Evolutionary conservation across 2,797 vertebrate species (phyloP).

Genomic region (Pachyuromys duprasi): DNA sequence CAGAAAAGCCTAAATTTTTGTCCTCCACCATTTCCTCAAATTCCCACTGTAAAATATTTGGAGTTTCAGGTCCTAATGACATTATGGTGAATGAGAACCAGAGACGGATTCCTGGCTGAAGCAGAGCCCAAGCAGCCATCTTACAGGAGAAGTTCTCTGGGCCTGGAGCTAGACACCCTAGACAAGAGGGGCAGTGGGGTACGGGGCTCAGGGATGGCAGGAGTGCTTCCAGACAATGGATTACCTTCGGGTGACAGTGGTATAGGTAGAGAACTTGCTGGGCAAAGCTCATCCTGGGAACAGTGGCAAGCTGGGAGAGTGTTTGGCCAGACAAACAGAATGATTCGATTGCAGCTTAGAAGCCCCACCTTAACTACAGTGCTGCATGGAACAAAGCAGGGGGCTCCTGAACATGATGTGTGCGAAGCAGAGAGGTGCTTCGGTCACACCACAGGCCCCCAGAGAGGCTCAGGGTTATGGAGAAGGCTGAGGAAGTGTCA

Average conservation of each 20-base stretch:
- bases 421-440: background rate
- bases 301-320: background rate
- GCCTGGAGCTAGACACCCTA: background rate
- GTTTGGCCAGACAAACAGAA: background rate
- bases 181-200: background rate
- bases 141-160: background rate
- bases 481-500: background rate
- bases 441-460: background rate
- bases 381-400: background rate
- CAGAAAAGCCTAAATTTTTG: background rate
- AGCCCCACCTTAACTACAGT: background rate
- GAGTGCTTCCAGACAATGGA: accelerated
- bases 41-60: background rate
- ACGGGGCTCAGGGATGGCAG: accelerated
- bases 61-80: background rate
- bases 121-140: background rate
- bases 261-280: background rate
- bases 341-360: background rate
- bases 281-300: background rate
- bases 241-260: background rate
- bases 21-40: background rate
- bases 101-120: too few relatives aligned
- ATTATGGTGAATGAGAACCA: background rate
- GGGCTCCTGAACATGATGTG: too few relatives aligned
- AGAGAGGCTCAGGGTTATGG: too few relatives aligned